Base-by-base conservation (phyloP, 2,113 vertebrate genomes). In the Bagarius yarrelli region DNA sequence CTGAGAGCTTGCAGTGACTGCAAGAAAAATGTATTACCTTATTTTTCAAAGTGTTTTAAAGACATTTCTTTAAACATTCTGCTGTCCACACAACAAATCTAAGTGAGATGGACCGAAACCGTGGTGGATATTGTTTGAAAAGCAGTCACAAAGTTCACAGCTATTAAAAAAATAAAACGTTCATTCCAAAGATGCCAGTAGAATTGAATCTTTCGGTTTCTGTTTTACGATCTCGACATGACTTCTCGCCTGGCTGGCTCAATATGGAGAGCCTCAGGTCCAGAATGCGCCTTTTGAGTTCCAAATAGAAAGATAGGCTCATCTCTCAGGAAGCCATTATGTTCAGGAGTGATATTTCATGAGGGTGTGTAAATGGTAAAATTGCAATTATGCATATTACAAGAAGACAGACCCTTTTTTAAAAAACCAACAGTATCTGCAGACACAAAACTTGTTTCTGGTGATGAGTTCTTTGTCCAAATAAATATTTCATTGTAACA, bases 191-290 rank as follows among this genome's bases (percentile, higher is more conserved):
- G 61, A 84, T 85, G 30, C 59, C 86, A 87, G 84, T 84, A 82
- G 85, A 88, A 89, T 86, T 87, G 83, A 89, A 89, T 87, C 77
- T 57, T 3, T 69, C 61, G 32, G 76, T 57, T 74, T 90, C 86
- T 82, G 84, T 87, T 66, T 83, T n/a, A 60, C 14, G 59, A 55
- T 53, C 60, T 83, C 70, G 82, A 78, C 40, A 47, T 81, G 78
- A 77, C 52, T 79, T 72, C 76, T n/a, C 78, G 75, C 70, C 67
- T 70, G 84, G 81, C 79, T 8, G 66, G 83, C 79, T 76, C 64
- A 47, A 59, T 66, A 50, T 53, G 59, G 80, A 44, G 75, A 52
- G 83, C 81, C 81, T 80, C 59, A 11, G 66, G 60, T 44, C 73
- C 81, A 27, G 5, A 3, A 4, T 50, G 56, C 30, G 32, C 80